These are phyloP conservation scores for Vulpes lagopus DNA, from an alignment of 2,113 vertebrate genomes.

Conservation along the genomic window DNA sequence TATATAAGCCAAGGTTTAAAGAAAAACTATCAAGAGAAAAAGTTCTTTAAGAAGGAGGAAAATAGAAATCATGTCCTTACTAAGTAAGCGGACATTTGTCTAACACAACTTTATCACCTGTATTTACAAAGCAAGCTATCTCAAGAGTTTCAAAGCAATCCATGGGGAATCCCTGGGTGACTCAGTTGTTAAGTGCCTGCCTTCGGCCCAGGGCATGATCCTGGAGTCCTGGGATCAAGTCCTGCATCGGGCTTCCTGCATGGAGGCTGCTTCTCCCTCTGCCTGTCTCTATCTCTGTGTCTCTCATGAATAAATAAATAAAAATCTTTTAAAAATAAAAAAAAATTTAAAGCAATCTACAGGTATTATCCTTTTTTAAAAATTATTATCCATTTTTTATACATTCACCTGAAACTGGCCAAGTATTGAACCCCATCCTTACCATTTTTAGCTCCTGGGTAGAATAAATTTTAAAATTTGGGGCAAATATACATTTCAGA, in stretches of 20 bases:
- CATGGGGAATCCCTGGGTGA: no score
- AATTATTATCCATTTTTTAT: not conserved
- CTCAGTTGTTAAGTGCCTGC: no score
- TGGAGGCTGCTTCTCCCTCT: no score
- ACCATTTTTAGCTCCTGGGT: not conserved
- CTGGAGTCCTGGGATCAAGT: no score
- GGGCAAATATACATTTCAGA: not conserved
- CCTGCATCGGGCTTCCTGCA: no score
- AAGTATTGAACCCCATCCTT: not conserved
- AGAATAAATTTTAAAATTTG: conserved; percentile 13
- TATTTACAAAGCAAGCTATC: no score
- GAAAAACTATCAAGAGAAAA: conserved; percentile 46
- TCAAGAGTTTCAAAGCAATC: no score
- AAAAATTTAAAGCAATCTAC: not conserved
- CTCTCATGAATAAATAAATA: no score
- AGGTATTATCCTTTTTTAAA: not conserved
- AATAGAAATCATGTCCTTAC: not conserved
- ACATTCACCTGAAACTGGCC: not conserved
- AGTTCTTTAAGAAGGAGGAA: not conserved
- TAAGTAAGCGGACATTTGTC: not conserved
- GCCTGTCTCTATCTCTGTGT: no score
- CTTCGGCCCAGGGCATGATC: no score
- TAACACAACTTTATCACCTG: not conserved
- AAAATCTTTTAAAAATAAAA: no score
- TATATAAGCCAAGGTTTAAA: not conserved